These are phyloP conservation scores for Hydrolagus affinis DNA, from an alignment of 2,113 vertebrate genomes.

Conservation along the genomic window DNA sequence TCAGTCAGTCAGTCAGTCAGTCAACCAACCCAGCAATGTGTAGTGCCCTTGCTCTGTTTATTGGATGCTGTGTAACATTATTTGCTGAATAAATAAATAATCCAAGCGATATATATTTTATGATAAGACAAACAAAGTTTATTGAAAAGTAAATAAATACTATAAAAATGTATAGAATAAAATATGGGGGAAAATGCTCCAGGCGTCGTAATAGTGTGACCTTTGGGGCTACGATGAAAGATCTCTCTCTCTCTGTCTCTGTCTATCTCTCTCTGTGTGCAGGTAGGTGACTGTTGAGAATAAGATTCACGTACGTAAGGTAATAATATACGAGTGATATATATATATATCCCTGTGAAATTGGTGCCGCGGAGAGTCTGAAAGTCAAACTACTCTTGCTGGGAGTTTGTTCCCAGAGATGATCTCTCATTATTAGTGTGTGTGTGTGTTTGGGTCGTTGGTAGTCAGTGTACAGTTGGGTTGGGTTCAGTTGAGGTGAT, in stretches of 20 bases:
- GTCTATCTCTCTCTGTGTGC: neutral
- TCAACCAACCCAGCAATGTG: no score
- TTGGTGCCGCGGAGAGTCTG: neutral
- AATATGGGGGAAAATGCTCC: conserved; percentile 16
- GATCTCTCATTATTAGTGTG: neutral
- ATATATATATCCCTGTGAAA: neutral
- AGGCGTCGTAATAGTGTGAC: conserved; percentile 15
- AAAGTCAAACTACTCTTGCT: neutral
- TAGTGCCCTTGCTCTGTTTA: neutral
- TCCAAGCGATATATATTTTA: conserved; percentile 28
- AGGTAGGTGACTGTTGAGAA: conserved; percentile 3
- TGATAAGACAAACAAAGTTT: conserved; percentile 30
- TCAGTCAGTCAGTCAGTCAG: neutral
- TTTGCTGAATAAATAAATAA: conserved; percentile 33
- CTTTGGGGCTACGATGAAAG: neutral
- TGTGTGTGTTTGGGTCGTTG: neutral
- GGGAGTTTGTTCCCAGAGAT: neutral
- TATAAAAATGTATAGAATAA: conserved; percentile 21
- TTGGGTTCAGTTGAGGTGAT: neutral
- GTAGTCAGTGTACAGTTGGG: neutral
- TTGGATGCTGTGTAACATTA: conserved; percentile 21
- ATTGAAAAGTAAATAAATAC: conserved; percentile 32
- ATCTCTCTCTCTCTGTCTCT: neutral
- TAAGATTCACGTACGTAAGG: conserved; percentile 9
- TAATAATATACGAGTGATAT: conserved; percentile 18